Conservation (phyloP, 2,888 invertebrate genomes). For the Argyresthia goedartella region DNA sequence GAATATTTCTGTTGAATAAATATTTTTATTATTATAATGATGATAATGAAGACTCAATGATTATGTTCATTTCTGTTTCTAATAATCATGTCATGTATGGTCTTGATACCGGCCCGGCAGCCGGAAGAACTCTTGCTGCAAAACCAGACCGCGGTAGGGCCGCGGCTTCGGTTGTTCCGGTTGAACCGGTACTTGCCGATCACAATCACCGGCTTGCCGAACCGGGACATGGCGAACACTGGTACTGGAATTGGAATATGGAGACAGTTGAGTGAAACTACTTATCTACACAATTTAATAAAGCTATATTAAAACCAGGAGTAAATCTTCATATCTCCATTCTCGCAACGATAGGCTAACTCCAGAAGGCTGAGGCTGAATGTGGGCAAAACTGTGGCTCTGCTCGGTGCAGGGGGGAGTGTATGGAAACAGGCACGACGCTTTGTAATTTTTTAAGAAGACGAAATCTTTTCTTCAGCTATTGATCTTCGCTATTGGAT, state of each 20-base stretch:
- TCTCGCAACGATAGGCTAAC: too few species aligned
- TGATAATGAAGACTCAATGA: too few species aligned
- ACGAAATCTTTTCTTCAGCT: too few species aligned
- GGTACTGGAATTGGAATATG: slow-evolving; percentile 2
- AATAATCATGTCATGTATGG: slow-evolving; percentile 20
- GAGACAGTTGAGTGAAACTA: too few species aligned
- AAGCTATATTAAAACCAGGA: not conserved
- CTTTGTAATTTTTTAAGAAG: too few species aligned
- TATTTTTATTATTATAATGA: too few species aligned
- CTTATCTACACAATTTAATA: not conserved
- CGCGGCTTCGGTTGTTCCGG: slow-evolving; percentile 13
- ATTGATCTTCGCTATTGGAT: too few species aligned
- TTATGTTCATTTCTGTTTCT: slow-evolving; percentile 13
- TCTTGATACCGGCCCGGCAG: slow-evolving; percentile 26
- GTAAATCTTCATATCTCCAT: too few species aligned
- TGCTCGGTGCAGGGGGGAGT: not conserved
- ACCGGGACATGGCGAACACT: slow-evolving; percentile 15
- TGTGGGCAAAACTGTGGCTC: not conserved
- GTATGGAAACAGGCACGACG: too few species aligned
- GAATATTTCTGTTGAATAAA: too few species aligned
- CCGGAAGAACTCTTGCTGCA: slow-evolving; percentile 18
- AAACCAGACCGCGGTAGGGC: slow-evolving; percentile 19
- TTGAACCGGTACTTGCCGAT: slow-evolving; percentile 21
- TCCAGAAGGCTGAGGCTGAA: not conserved
- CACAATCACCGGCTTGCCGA: slow-evolving; percentile 20